Base-by-base conservation (phyloP, 2,113 vertebrate species). In the Elaphurus davidianus region DNA sequence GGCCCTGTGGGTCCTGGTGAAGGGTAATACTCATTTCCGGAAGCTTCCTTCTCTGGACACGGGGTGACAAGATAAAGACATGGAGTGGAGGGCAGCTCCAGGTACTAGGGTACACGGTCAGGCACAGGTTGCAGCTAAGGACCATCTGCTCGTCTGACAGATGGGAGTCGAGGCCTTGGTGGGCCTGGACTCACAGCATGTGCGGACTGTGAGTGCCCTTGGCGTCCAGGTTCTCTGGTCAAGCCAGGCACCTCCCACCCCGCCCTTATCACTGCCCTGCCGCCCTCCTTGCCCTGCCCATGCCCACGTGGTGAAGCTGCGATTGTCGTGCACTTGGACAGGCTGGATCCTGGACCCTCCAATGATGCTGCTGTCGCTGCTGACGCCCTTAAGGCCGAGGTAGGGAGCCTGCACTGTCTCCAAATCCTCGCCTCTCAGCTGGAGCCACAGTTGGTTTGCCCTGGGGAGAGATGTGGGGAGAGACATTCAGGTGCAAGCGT, bases 311-410 rank as follows among this genome's bases (percentile, higher is more conserved):
- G 97, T 99, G 90, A 99, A 99, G 60, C 90, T 98, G 93, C 96
- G 98, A 97, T 99, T 99, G 93, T 99, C 99, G 3, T 99, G 98
- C 0, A 97, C 97, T 83, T 97, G 95, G 64, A 15, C 27, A 2
- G 93, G 79, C 74, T 79, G 79, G 55, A 92, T 96, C 91, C 98
- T 95, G 83, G 97, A 98, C 81, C 98, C 99, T 95, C 99, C 98
- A 2, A 99, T 99, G 81, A 99, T 99, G 96, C 99, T 99, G 94
- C 99, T 98, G 27, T 99, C 99, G 93, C 99, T 99, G 98, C 99
- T 99, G 91, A 99, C 98, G 94, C 98, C 98, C 97, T 99, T 99
- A 92, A 99, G 98, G 85, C 97, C 98, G 25, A 99, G 98, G 67
- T 98, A 99, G 23, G 98, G 93, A 40, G 99, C 98, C 97, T 98